Evolutionary conservation across 2,888 invertebrate species (phyloP).

Genomic region (Salpingus planirostris): DNA sequence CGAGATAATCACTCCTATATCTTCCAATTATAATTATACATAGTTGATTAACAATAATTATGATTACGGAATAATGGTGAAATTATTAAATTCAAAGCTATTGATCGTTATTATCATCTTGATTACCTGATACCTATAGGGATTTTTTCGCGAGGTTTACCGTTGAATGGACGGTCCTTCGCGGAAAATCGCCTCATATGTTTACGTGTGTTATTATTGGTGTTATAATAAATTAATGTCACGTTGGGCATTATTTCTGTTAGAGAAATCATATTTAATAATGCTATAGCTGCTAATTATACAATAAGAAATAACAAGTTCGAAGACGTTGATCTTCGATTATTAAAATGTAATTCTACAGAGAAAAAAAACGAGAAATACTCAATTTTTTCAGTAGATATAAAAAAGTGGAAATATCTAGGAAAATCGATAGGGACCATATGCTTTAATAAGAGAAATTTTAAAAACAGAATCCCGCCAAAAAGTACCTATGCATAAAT

Average conservation of each 20-base stretch:
- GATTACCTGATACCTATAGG: too few relatives aligned
- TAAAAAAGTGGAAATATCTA: slow-evolving; percentile 23
- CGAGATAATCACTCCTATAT: slow-evolving; percentile 10
- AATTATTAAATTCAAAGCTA: slow-evolving; percentile 15
- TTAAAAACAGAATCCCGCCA: slow-evolving; percentile 34
- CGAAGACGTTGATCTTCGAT: too few relatives aligned
- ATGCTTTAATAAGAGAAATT: too few relatives aligned
- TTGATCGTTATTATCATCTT: slow-evolving; percentile 16
- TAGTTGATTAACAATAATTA: slow-evolving; percentile 13
- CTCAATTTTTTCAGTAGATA: too few relatives aligned
- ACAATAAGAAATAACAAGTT: too few relatives aligned
- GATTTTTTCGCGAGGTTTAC: too few relatives aligned
- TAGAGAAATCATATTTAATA: too few relatives aligned
- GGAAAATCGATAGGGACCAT: slow-evolving; percentile 33
- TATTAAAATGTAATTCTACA: slow-evolving; percentile 23
- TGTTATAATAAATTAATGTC: too few relatives aligned
- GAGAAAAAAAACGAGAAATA: slow-evolving; percentile 12
- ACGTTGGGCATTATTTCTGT: too few relatives aligned
- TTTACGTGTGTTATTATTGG: too few relatives aligned
- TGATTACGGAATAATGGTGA: slow-evolving; percentile 5
- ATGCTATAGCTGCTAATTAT: slow-evolving; percentile 22
- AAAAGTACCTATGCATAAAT: slow-evolving; percentile 29
- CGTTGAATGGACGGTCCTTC: too few relatives aligned
- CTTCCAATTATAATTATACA: slow-evolving; percentile 13
- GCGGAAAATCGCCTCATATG: too few relatives aligned